Evolutionary conservation across 2,888 invertebrate genomes (phyloP).

Genomic region (Osmoderma eremita): DNA sequence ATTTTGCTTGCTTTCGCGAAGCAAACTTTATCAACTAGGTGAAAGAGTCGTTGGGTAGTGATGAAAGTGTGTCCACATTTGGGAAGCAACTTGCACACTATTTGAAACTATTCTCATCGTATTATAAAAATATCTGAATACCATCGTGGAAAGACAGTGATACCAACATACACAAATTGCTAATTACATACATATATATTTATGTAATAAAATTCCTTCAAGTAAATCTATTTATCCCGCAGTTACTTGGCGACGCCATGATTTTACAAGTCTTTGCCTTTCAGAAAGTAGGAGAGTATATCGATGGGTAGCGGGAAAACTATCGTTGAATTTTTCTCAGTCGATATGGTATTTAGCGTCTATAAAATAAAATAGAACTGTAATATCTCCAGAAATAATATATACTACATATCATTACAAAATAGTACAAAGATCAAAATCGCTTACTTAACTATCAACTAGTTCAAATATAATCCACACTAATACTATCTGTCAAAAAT

Average conservation of each 20-base stretch:
- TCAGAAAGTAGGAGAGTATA: constrained; percentile 74
- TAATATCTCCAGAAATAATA: not conserved
- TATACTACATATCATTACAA: not conserved
- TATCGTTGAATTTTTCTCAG: constrained; percentile 98
- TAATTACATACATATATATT: constrained; percentile 5
- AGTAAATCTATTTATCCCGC: constrained; percentile 14
- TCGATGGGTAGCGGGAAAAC: constrained; percentile 88
- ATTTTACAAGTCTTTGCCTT: constrained; percentile 49
- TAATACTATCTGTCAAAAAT: too few species aligned
- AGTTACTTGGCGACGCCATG: constrained; percentile 17
- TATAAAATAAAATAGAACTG: constrained; percentile 12
- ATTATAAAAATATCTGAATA: constrained; percentile 19
- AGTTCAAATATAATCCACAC: too few species aligned
- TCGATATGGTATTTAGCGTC: constrained; percentile 75
- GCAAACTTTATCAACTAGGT: constrained; percentile 17
- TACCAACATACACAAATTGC: constrained; percentile 12
- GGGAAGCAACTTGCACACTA: constrained; percentile 7
- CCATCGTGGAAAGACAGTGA: constrained; percentile 9
- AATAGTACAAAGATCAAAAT: too few species aligned
- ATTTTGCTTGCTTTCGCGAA: constrained; percentile 10
- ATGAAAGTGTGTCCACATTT: constrained; percentile 18
- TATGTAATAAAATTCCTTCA: constrained; percentile 27
- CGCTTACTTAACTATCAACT: too few species aligned
- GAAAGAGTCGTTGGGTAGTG: constrained; percentile 33
- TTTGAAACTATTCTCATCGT: not conserved